Evolutionary conservation across 1,140 invertebrate species (phyloP), one percentile per base, ranked within the genome.

Genomic region (Papilio helenus): DNA sequence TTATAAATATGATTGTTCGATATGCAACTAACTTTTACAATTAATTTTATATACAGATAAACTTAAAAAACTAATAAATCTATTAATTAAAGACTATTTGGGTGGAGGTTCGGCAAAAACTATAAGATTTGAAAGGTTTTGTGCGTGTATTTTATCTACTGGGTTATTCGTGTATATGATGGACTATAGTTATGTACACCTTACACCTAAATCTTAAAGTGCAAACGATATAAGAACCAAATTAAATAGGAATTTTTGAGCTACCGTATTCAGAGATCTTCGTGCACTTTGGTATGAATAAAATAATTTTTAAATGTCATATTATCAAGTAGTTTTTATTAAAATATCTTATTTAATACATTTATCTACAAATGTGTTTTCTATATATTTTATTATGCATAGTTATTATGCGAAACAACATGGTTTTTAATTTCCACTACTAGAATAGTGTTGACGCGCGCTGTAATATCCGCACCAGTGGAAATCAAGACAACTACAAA

Each of bases 211-310:
- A 74, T 74, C 5, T 76, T 76, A 34, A 51, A 29, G 49, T 76
- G 73, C 49, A 76, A 76, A 76, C 46, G 26, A 39, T 58, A 76
- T 26, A 55, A 76, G 26, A 34, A 55, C 29, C 26, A n/a, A 76
- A 55, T 76, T 29, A 76, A 76, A 76, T 76, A 76, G 73, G 80
- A 82, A 79, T 78, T 80, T 86, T 86, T 86, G 85, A 86, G 85
- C 81, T 81, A 85, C 79, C 81, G 83, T 80, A 81, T 81, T 82
- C 79, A 82, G 86, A 88, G 86, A 88, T 88, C 86, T 84, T 68
- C 61, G 26, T 23, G 80, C 82, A 73, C 87, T 88, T 88, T 88
- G 87, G 87, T 85, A 87, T 88, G 49, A 72, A 79, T 83, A 83
- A 85, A 85, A 86, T 84, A 84, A 77, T 81, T 81, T 80, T 79